Conservation (phyloP, 2,797 vertebrate species). For the Aldrovandia affinis region DNA sequence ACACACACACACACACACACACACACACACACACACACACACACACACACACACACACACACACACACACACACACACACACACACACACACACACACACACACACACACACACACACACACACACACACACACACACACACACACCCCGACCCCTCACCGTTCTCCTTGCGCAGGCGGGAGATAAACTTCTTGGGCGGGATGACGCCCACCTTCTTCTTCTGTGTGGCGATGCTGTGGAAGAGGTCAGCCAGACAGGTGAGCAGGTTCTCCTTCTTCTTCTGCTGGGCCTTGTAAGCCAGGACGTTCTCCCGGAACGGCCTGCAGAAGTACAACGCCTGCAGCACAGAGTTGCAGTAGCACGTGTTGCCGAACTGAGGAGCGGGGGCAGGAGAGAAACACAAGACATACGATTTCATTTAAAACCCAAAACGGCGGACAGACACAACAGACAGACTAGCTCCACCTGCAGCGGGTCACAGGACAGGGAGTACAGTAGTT, state of each 20-base stretch:
- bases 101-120: too few relatives aligned
- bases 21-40: too few relatives aligned
- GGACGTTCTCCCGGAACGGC: slow-evolving; percentile 94
- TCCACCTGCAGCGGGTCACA: neutral
- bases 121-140: too few relatives aligned
- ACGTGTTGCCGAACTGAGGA: slow-evolving; percentile 94
- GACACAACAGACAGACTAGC: neutral
- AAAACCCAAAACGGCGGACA: neutral
- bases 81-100: too few relatives aligned
- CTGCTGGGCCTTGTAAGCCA: slow-evolving; percentile 96
- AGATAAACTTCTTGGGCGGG: slow-evolving; percentile 98
- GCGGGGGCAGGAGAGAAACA: slow-evolving; percentile 27
- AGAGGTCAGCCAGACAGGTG: slow-evolving; percentile 95
- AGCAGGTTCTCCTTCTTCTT: slow-evolving; percentile 98
- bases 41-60: too few relatives aligned
- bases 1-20: too few relatives aligned
- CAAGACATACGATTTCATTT: neutral
- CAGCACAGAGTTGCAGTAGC: slow-evolving; percentile 98
- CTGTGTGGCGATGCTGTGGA: slow-evolving; percentile 97
- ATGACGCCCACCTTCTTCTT: slow-evolving; percentile 99
- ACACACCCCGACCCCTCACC: slow-evolving; percentile 76
- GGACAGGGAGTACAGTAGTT: too few relatives aligned
- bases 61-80: too few relatives aligned
- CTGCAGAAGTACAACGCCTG: slow-evolving; percentile 96
- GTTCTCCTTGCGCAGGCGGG: slow-evolving; percentile 92